phyloP scores from a whole-genome alignment of 2,888 invertebrate species.

The Rhaphigaster nebulosa region DNA sequence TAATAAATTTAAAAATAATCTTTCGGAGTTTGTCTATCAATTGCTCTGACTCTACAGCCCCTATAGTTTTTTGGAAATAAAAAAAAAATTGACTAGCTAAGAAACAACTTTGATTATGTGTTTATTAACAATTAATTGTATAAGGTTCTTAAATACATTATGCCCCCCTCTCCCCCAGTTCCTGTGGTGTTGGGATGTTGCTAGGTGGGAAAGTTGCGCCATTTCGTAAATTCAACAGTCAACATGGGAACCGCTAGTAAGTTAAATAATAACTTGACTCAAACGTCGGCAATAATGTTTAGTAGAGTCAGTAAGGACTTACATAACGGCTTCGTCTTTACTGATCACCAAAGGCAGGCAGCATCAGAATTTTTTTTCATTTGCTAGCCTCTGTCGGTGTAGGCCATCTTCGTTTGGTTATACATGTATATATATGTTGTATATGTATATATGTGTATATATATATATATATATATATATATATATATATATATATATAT shows the following conservation, averaged over 20 bases:
- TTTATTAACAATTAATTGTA: neutral
- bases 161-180: neutral
- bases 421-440: no score
- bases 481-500: no score
- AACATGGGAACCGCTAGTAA: neutral
- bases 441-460: no score
- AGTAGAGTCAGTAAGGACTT: neutral
- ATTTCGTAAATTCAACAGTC: neutral
- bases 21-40: no score
- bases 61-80: no score
- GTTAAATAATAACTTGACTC: slow-evolving; percentile 20
- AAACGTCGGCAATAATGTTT: neutral
- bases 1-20: no score
- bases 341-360: neutral
- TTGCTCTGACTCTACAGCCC: no score
- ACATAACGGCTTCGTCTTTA: neutral
- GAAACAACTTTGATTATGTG: no score
- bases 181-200: neutral
- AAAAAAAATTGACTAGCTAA: no score
- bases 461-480: no score
- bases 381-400: no score
- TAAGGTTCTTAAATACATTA: neutral
- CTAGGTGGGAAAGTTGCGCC: neutral
- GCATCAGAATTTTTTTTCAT: neutral
- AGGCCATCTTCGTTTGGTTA: no score